Conservation (phyloP, 2,888 invertebrate species). For the Torymus tubicola region DNA sequence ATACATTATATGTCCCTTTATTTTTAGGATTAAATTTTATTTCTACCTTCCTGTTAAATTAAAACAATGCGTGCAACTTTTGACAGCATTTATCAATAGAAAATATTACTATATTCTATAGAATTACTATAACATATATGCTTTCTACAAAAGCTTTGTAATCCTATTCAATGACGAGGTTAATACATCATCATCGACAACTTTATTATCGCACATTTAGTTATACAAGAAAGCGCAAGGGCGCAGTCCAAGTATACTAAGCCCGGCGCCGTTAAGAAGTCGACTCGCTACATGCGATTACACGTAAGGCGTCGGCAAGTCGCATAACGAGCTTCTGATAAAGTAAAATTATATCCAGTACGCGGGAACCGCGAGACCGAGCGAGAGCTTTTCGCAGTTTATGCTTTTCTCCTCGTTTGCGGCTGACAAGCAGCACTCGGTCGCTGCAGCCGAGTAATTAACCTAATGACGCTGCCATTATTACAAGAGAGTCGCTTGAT, state of each 20-base stretch:
- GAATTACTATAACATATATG: too few relatives aligned
- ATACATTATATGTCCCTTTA: too few relatives aligned
- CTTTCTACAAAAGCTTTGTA: too few relatives aligned
- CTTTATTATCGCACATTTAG: conserved; percentile 49
- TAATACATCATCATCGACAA: conserved; percentile 44
- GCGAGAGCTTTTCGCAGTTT: conserved; percentile 40
- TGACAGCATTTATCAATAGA: too few relatives aligned
- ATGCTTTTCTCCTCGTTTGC: conserved; percentile 52
- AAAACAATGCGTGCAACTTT: too few relatives aligned
- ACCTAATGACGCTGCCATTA: conserved; percentile 61
- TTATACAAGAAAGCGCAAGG: conserved; percentile 42
- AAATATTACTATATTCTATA: too few relatives aligned
- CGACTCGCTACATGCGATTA: conserved; percentile 38
- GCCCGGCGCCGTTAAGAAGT: neutral
- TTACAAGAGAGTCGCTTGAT: conserved; percentile 6
- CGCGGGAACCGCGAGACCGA: conserved; percentile 29
- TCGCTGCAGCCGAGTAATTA: conserved; percentile 57
- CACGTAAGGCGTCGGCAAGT: conserved; percentile 32
- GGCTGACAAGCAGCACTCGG: conserved; percentile 35
- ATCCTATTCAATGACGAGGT: too few relatives aligned
- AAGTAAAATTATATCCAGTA: conserved; percentile 54
- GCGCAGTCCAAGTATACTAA: conserved; percentile 37
- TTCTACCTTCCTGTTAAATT: too few relatives aligned
- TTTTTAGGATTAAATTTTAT: too few relatives aligned
- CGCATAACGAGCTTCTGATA: conserved; percentile 53